Base-by-base conservation (phyloP, 2,888 invertebrate species). In the Callosobruchus maculatus region DNA sequence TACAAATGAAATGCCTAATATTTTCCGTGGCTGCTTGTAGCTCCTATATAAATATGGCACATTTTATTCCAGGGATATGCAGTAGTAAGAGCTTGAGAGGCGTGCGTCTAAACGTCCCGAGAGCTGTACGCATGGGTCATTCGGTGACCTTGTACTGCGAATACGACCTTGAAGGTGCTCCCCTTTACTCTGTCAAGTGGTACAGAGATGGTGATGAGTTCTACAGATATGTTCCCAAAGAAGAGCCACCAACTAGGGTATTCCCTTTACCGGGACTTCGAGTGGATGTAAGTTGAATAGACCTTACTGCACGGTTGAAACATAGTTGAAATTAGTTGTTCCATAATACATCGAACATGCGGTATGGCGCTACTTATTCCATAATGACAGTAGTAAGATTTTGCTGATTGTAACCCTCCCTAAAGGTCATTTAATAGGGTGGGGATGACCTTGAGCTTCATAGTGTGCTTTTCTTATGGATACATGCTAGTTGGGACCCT, bases 101-200 rank as follows among this genome's bases (percentile, higher is more conserved):
- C 70, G 83, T 87, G 80, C 80, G 81, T 31, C 80, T 87, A 75
- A 85, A 84, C 75, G 85, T 87, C 72, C 87, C 87, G 20, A 81
- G 85, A 73, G 87, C 87, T 20, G 87, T 87, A 20, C 82, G 87
- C 22, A 85, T 83, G 20, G 87, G 87, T 67, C 87, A 87, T 81
- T 86, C 87, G 21, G 87, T 87, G 67, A 87, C 86, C 49, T 82
- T 87, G 67, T 84, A 84, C 75, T 87, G 87, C 78, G 86, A 87
- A 79, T 87, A 86, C 81, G 87, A 87, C 78, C 80, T 87, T 73
- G 86, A 87, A 75, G 85, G 83, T 74, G 92, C 92, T 0, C 90
- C 90, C 0, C 89, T 94, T 4, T 94, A 94, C 87, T 91, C 93
- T 77, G 92, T 94, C 83, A 91, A 93, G 85, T 94, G 94, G 94